Evolutionary conservation across 2,797 vertebrate genomes (phyloP), one percentile per base, ranked within the genome.

Genomic region (Sebastes trivittatus): DNA sequence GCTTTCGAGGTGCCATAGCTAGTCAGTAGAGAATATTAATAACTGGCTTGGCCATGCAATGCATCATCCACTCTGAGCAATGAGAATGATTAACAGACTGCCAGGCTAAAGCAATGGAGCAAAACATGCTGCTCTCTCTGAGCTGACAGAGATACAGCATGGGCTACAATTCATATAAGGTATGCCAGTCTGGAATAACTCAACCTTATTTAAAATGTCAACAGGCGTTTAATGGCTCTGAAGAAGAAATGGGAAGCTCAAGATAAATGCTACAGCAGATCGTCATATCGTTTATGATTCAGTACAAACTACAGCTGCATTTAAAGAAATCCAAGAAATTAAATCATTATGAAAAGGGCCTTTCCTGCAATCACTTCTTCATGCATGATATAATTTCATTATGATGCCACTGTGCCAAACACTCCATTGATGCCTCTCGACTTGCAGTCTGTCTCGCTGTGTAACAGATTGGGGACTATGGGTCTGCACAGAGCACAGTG

Each of bases 381-480:
- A 30, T 81, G 74, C 72, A 68, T 66, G 64, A 70, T 59, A 68
- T 85, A 27, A 93, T 92, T 92, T 88, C 64, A 93, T 92, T 86
- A 87, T 7, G 74, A 55, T n/a, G 58, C 67, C 58, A 72, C 58
- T 69, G 68, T 83, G 87, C 84, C 88, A 92, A 90, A 78, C 62
- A 59, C 69, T 70, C 74, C 76, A 76, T 80, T 88, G 83, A 84
- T 73, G 90, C 63, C 85, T 87, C 84, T 91, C 42, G 27, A 87
- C 81, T 82, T 78, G 55, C 54, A 83, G 80, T 72, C 80, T 16
- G 60, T 86, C 88, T 86, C 4, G 78, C 90, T 91, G 92, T 87
- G 91, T 54, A 88, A 91, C 93, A 93, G 90, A 93, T 88, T 93
- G 91, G 71, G 75, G 75, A 58, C 83, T 77, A 46, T 79, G 61